Conservation (phyloP, 1,140 invertebrate species). For the Daktulosphaira vitifoliae region DNA sequence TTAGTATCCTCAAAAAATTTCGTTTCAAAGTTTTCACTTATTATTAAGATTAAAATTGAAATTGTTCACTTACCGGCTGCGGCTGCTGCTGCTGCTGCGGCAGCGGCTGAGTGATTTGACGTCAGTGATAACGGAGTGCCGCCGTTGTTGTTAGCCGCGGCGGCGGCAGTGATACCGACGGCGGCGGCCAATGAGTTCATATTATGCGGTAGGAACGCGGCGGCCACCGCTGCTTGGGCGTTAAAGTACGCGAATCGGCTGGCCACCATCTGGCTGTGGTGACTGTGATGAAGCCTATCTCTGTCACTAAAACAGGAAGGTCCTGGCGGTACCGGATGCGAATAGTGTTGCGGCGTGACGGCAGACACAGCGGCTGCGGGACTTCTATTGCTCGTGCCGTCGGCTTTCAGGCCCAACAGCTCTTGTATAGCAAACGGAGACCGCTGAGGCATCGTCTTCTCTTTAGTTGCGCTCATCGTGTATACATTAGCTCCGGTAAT, state of each 20-base stretch:
- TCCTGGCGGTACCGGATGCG: constrained; percentile 42
- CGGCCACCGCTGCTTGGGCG: constrained; percentile 76
- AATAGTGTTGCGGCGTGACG: constrained; percentile 39
- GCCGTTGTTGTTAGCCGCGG: constrained; percentile 34
- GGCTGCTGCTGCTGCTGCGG: constrained; percentile 33
- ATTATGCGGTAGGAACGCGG: constrained; percentile 68
- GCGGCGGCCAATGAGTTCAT: constrained; percentile 36
- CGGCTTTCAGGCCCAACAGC: constrained; percentile 58
- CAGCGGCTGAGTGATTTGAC: constrained; percentile 23
- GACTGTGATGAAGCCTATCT: constrained; percentile 43
- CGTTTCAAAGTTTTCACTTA: no score
- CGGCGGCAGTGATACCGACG: constrained; percentile 18
- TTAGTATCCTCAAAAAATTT: no score
- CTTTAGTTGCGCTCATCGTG: constrained; percentile 4
- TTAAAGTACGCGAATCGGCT: constrained; percentile 77
- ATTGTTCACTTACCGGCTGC: constrained; percentile 10
- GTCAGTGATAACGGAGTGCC: constrained; percentile 26
- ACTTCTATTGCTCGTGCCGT: constrained; percentile 39
- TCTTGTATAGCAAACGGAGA: constrained; percentile 88
- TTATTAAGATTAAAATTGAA: no score
- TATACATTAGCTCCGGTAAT: neutral
- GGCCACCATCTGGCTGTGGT: constrained; percentile 53
- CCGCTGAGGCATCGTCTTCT: constrained; percentile 58
- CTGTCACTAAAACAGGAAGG: constrained; percentile 38
- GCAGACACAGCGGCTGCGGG: constrained; percentile 43